These are phyloP conservation scores for Lophura swinhoii DNA, from an alignment of 2,797 vertebrate species.

Conservation along the genomic window DNA sequence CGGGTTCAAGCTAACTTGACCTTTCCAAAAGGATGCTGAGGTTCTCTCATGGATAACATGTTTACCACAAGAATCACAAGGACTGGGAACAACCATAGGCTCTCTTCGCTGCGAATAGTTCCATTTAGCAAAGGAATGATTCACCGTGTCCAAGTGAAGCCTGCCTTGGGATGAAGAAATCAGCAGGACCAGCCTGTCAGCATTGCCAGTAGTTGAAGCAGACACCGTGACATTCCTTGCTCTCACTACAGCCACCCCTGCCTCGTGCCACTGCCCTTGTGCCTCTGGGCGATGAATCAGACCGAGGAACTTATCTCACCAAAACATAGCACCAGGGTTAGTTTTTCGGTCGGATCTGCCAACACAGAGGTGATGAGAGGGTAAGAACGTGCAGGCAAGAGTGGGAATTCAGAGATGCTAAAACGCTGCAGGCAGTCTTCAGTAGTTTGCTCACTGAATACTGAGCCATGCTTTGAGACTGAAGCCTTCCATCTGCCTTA, in stretches of 20 bases:
- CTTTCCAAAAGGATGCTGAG: not conserved
- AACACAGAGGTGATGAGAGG: not conserved
- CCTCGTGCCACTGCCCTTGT: not conserved
- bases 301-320: not conserved
- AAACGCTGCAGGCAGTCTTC: not conserved
- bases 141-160: not conserved
- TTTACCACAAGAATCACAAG: conserved; percentile 13
- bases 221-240: not conserved
- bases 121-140: not conserved
- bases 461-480: not conserved
- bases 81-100: not conserved
- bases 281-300: not conserved
- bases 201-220: not conserved
- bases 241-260: not conserved
- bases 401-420: not conserved
- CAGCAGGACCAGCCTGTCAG: not conserved
- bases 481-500: not conserved
- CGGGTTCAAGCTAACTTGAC: not conserved
- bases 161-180: not conserved
- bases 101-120: not conserved
- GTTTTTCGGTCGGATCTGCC: not conserved
- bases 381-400: not conserved
- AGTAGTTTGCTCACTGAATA: not conserved
- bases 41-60: not conserved
- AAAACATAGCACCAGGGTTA: not conserved